phyloP scores from a whole-genome alignment of 92 coral and sea anemone species.

The Phenganax marumi region DNA sequence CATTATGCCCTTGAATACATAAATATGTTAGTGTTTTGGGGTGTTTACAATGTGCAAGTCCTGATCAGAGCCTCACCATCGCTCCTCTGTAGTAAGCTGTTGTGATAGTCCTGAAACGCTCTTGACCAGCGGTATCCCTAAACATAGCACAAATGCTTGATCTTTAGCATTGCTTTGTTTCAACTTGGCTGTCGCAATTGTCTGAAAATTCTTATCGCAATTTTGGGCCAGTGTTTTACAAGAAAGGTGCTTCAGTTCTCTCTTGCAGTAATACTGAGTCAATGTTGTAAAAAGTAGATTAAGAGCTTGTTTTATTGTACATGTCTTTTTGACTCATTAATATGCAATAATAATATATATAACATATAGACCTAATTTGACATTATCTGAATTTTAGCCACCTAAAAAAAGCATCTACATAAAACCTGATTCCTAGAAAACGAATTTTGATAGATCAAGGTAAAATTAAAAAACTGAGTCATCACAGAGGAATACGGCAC shows the following conservation, averaged over 20 bases:
- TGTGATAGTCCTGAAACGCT: conserved; percentile 95
- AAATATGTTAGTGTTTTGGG: neutral
- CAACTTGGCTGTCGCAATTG: neutral
- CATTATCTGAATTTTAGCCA: no score
- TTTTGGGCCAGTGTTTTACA: no score
- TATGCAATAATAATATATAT: no score
- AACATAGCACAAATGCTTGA: neutral
- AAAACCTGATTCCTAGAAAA: neutral
- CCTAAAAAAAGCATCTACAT: neutral
- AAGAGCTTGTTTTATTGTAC: no score
- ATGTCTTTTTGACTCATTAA: no score
- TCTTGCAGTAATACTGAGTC: no score
- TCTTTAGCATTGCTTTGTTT: neutral
- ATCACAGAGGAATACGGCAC: neutral
- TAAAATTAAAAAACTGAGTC: neutral
- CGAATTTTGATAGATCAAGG: neutral
- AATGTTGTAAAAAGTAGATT: no score
- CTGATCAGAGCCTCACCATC: conserved; percentile 56
- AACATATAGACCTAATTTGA: no score
- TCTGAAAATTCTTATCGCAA: no score
- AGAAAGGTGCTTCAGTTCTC: no score
- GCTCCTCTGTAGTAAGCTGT: conserved; percentile 99
- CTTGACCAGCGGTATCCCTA: conserved; percentile 99
- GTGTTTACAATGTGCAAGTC: neutral
- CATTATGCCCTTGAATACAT: conserved; percentile 71